phyloP scores from a whole-genome alignment of 1,140 invertebrate species.

The Lanistes nyassanus region DNA sequence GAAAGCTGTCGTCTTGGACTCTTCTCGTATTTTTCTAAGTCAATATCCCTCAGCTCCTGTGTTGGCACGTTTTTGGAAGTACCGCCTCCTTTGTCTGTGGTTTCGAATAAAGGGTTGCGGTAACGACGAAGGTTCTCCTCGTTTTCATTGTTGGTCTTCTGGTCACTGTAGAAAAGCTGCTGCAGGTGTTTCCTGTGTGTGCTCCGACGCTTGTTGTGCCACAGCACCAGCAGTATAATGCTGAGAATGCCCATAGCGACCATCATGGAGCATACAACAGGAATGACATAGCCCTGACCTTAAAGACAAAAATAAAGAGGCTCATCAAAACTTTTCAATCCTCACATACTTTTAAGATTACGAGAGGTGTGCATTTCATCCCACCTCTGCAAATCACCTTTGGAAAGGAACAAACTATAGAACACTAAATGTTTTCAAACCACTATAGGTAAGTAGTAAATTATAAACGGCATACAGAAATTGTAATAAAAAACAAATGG shows the following conservation, averaged over 20 bases:
- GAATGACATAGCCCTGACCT: slow-evolving; percentile 59
- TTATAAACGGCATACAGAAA: too few relatives aligned
- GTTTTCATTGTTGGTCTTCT: slow-evolving; percentile 83
- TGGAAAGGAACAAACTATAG: too few relatives aligned
- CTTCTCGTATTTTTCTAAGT: slow-evolving; percentile 54
- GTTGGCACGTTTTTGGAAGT: slow-evolving; percentile 33
- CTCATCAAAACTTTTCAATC: slow-evolving; percentile 24
- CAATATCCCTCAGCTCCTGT: slow-evolving; percentile 53
- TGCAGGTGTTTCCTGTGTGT: slow-evolving; percentile 27
- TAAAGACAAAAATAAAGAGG: slow-evolving; percentile 25
- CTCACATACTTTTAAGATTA: background rate
- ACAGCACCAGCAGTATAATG: slow-evolving; percentile 63
- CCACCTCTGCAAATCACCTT: too few relatives aligned
- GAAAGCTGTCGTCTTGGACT: slow-evolving; percentile 33
- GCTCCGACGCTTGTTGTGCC: slow-evolving; percentile 42
- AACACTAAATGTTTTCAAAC: too few relatives aligned
- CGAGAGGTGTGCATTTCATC: background rate
- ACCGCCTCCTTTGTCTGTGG: slow-evolving; percentile 39
- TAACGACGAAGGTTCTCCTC: slow-evolving; percentile 79
- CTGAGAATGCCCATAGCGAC: slow-evolving; percentile 65
- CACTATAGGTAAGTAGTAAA: too few relatives aligned
- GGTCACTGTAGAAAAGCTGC: slow-evolving; percentile 33
- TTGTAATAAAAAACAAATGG: too few relatives aligned
- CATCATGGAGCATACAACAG: slow-evolving; percentile 70
- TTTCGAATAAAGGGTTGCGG: slow-evolving; percentile 59